Percentiles rank a stretch among this genome's conserved stretches.
phyloP scores from a whole-genome alignment of 2,113 vertebrate genomes.

The Chrysochloris asiatica region DNA sequence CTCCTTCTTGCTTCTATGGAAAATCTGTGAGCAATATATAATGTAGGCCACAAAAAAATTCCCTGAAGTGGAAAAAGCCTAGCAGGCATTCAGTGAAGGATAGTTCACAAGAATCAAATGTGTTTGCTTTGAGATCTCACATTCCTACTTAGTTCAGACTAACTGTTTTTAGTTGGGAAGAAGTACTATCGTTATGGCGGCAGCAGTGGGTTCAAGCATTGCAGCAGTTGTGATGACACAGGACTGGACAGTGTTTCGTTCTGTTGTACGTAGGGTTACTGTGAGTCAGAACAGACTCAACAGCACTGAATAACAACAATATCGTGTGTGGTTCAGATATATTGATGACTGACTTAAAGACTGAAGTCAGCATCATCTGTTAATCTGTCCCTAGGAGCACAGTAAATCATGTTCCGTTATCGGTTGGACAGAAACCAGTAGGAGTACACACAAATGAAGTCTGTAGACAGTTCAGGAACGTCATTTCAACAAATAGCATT shows the following conservation, averaged over 20 bases:
- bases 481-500: background rate
- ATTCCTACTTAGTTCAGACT: background rate
- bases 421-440: background rate
- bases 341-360: background rate
- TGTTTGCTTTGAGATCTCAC: background rate
- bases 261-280: background rate
- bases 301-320: background rate
- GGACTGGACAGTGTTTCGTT: background rate
- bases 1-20: conserved; percentile 35
- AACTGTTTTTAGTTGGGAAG: background rate
- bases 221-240: background rate
- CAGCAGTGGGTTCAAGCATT: background rate
- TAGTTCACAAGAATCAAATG: background rate
- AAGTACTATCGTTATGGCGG: background rate
- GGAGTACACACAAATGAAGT: background rate
- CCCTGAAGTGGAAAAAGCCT: conserved; percentile 60
- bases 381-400: background rate
- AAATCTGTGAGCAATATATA: conserved; percentile 63
- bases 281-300: background rate
- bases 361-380: background rate
- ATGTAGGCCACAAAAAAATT: conserved; percentile 32
- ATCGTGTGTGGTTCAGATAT: background rate
- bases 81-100: conserved; percentile 45
- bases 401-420: background rate
- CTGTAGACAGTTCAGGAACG: background rate